Base-by-base conservation (phyloP, 2,797 vertebrate genomes). In the Coregonus suidteri region DNA sequence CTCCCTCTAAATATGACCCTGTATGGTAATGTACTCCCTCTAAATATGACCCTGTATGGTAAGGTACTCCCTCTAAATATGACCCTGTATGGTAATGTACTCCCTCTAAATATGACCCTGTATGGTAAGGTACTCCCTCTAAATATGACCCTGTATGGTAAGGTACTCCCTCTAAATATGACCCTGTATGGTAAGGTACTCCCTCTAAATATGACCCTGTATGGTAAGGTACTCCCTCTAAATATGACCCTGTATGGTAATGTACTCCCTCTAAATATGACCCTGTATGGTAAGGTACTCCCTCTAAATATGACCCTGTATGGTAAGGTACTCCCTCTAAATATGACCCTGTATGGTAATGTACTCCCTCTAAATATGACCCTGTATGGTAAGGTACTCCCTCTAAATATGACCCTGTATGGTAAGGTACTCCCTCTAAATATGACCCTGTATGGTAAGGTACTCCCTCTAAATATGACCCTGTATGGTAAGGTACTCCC, bases 31-130 rank as follows among this genome's bases (percentile, higher is more conserved):
- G 74, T 77, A 82, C 25, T 78, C 52, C 74, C 41, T 34, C 16
- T 4, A n/a, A 25, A 75, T 66, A 31, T 66, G 4, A 59, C 56
- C 56, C 6, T 59, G 56, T 15, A 95, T 73, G 96, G 98, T 98
- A 98, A 96, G 74, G 75, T 77, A 82, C 20, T 78, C 52, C 73
- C 41, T 31, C 13, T 4, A n/a, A 25, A 75, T 66, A 31, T 66
- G 14, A 62, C 56, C 56, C 2, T 62, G n/a, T 15, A 95, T 73
- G 96, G 98, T 98, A 98, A 96, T 75, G 74, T 77, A 82, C n/a
- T 78, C 52, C 74, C 41, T 31, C 16, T 4, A n/a, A 25, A 75
- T 52, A 30, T 66, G 4, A 59, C 56, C 56, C 6, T 59, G 56
- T 15, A 95, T 73, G 96, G 98, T 98, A 98, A 96, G 74, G 75